Evolutionary conservation across 2,888 invertebrate genomes (phyloP).

Genomic region (Oscheius sp.): DNA sequence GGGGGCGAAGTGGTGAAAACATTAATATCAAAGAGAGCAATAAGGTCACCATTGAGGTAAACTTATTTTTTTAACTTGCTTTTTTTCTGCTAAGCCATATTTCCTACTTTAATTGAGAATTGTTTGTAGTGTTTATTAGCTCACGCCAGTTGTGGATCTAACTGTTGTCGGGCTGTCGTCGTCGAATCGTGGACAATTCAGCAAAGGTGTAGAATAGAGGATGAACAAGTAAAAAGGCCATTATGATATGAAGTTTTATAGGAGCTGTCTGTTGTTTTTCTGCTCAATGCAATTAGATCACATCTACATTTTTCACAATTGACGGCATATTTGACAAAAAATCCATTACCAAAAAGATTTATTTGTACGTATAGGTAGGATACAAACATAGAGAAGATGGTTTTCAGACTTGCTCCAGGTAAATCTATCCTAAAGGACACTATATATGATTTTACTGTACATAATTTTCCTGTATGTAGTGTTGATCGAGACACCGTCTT

Average conservation of each 20-base stretch:
- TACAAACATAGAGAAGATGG: neutral
- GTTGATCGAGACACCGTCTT: neutral
- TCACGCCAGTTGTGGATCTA: conserved; percentile 18
- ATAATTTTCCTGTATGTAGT: conserved; percentile 10
- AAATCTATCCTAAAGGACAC: neutral
- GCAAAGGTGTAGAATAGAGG: neutral
- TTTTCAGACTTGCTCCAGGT: conserved; percentile 11
- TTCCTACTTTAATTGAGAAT: neutral
- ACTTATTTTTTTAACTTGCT: neutral
- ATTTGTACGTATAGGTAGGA: conserved; percentile 17
- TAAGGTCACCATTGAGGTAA: neutral
- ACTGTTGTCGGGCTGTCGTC: conserved; percentile 5
- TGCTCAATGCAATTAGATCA: conserved; percentile 90
- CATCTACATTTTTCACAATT: conserved; percentile 96
- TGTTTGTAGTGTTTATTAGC: conserved; percentile 26
- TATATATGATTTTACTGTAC: no score
- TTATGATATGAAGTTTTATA: no score
- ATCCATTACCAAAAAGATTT: neutral
- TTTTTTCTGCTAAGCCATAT: neutral
- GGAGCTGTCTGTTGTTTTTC: conserved; percentile 75
- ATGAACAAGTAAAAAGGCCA: no score
- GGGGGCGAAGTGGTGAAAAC: neutral
- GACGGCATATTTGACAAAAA: conserved; percentile 82
- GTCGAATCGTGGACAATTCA: conserved; percentile 23
- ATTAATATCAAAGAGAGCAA: neutral